Conservation (phyloP, 2,888 invertebrate species). For the Prosapia bicincta region DNA sequence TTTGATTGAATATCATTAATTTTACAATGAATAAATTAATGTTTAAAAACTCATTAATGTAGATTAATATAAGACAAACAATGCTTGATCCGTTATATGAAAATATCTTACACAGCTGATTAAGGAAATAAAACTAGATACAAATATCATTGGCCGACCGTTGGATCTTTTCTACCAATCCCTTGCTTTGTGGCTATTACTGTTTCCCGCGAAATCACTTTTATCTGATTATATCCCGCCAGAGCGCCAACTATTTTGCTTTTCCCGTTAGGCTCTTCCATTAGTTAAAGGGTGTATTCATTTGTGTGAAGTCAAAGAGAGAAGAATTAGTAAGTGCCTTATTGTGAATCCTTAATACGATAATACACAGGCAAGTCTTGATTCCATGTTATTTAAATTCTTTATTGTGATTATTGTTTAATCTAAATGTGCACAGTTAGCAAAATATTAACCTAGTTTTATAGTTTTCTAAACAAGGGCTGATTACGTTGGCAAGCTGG, state of each 20-base stretch:
- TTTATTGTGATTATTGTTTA: background rate
- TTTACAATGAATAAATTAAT: too few relatives aligned
- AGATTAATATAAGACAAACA: too few relatives aligned
- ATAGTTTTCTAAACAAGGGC: background rate
- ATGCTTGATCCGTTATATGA: too few relatives aligned
- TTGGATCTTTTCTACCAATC: background rate
- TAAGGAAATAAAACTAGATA: background rate
- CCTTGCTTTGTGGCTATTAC: background rate
- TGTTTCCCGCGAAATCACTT: slow-evolving; percentile 13
- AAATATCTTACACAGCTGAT: background rate
- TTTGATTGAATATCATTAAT: too few relatives aligned
- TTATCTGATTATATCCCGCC: slow-evolving; percentile 6
- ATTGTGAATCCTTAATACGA: background rate
- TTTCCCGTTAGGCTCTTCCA: background rate
- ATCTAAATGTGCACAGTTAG: background rate
- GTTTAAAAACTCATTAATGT: too few relatives aligned
- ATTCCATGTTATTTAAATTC: background rate
- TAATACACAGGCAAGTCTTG: background rate
- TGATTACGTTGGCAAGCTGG: background rate
- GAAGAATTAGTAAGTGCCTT: background rate
- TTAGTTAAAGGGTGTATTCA: background rate
- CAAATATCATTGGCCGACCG: background rate
- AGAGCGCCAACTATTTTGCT: slow-evolving; percentile 16
- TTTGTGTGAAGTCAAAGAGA: background rate
- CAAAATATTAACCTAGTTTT: background rate